Evolutionary conservation across 2,888 invertebrate genomes (phyloP), one percentile per base, ranked within the genome.

Genomic region (Tachina fera): DNA sequence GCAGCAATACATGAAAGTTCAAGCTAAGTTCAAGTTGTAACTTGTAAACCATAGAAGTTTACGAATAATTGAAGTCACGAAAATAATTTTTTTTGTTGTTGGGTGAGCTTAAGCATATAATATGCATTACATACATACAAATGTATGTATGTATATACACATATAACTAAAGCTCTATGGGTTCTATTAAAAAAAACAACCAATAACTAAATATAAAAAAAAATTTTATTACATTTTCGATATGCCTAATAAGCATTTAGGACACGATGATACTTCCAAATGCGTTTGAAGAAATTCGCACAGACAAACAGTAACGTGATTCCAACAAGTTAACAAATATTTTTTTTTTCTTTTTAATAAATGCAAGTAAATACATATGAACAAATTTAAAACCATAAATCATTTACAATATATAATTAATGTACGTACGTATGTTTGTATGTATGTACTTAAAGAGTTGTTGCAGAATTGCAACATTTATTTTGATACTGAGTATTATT

Each of bases 181-280:
- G 41, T 43, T 61, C 41, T 71, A 14, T 53, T n/a, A 72, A 58
- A n/a, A n/a, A 47, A 9, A 70, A 70, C 41, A 45, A 53, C 31
- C 39, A 65, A 79, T 53, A 60, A 47, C 51, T 49, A 60, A 43
- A 68, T 47, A 47, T 49, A 49, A 68, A 70, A 49, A 68, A 70
- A 51, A 78, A 70, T 68, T 81, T 67, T 68, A 43, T 13, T 61
- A 14, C 13, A 39, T 74, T 72, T 82, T 77, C 81, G 87, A 82
- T 83, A 82, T 86, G 85, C 77, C 83, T 58, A 84, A 85, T 91
- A 89, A 89, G 82, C 92, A 91, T 91, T 89, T 90, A 89, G 91
- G 90, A 90, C 91, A 90, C 89, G 88, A 84, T 80, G 84, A 87
- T 86, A 83, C 88, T 75, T 56, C 56, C 56, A 60, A 61, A 53